Conservation (phyloP, 2,113 vertebrate species). For the Pungitius pungitius region DNA sequence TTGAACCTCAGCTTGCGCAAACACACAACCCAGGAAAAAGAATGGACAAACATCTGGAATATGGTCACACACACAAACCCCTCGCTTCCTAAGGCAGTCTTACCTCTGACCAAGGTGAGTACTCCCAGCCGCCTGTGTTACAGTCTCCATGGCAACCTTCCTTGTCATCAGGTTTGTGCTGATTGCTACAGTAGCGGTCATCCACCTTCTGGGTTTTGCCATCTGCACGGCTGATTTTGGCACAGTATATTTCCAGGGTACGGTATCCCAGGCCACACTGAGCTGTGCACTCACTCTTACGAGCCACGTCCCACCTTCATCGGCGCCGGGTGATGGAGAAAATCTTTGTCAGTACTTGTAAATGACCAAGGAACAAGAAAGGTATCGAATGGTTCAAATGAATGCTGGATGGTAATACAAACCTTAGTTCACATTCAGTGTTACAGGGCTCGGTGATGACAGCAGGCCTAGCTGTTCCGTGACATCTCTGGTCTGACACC, state of each 20-base stretch:
- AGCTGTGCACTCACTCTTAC: conserved; percentile 91
- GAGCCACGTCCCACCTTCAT: conserved; percentile 89
- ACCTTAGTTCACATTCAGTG: conserved; percentile 96
- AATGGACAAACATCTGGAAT: conserved; percentile 19
- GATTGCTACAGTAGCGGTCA: conserved; percentile 86
- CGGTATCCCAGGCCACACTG: conserved; percentile 92
- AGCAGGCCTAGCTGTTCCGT: conserved; percentile 83
- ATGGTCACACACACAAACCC: conserved; percentile 24
- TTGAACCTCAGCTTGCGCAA: conserved; percentile 28
- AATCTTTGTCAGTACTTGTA: neutral
- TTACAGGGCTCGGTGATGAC: conserved; percentile 88
- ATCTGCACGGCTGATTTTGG: conserved; percentile 86
- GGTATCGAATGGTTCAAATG: neutral
- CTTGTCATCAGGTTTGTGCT: conserved; percentile 87
- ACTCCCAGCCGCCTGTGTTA: conserved; percentile 92
- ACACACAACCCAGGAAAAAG: conserved; percentile 6
- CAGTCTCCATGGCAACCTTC: conserved; percentile 94
- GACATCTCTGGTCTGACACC: conserved; percentile 96
- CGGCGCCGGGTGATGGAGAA: neutral
- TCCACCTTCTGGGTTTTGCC: conserved; percentile 91
- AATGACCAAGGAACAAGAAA: neutral
- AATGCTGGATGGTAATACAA: conserved; percentile 16
- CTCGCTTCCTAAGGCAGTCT: conserved; percentile 39
- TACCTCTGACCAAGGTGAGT: conserved; percentile 95
- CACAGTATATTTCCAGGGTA: conserved; percentile 90